A percentile compares a stretch with the other conserved stretches of the same genome.
These are phyloP conservation scores for Auanema sp. DNA, from an alignment of 2,888 invertebrate species.

Conservation along the genomic window DNA sequence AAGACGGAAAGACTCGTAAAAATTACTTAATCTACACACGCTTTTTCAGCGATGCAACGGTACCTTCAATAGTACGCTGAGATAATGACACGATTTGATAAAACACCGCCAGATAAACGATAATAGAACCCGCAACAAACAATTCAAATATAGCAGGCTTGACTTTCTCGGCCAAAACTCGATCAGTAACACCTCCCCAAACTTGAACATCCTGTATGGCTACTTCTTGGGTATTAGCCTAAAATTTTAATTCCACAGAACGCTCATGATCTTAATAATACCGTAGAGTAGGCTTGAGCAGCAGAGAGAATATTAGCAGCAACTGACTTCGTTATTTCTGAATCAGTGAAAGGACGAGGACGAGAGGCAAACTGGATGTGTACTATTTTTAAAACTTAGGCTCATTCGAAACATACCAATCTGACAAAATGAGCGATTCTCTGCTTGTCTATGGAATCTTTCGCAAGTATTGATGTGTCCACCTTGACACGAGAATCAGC, in stretches of 20 bases:
- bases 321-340: slow-evolving; percentile 32
- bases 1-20: too few species aligned
- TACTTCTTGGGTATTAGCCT: neutral
- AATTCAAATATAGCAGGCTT: slow-evolving; percentile 98
- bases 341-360: slow-evolving; percentile 40
- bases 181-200: slow-evolving; percentile 29
- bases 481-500: slow-evolving; percentile 36
- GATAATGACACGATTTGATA: slow-evolving; percentile 14
- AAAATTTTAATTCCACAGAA: too few species aligned
- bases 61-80: too few species aligned
- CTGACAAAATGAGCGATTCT: slow-evolving; percentile 36
- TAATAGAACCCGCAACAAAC: slow-evolving; percentile 83
- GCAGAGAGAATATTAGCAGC: slow-evolving; percentile 36
- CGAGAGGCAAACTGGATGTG: slow-evolving; percentile 35
- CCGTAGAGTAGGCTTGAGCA: slow-evolving; percentile 23
- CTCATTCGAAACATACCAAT: slow-evolving; percentile 3
- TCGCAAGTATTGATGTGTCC: slow-evolving; percentile 37
- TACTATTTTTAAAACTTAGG: neutral
- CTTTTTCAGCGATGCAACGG: too few species aligned
- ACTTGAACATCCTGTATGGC: slow-evolving; percentile 25
- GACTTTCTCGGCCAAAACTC: slow-evolving; percentile 37
- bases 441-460: slow-evolving; percentile 40
- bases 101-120: slow-evolving; percentile 81
- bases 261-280: slow-evolving; percentile 1
- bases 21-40: too few species aligned